Evolutionary conservation across 23 tunicate species (phyloP).

Genomic region (Halocynthia aurantium): DNA sequence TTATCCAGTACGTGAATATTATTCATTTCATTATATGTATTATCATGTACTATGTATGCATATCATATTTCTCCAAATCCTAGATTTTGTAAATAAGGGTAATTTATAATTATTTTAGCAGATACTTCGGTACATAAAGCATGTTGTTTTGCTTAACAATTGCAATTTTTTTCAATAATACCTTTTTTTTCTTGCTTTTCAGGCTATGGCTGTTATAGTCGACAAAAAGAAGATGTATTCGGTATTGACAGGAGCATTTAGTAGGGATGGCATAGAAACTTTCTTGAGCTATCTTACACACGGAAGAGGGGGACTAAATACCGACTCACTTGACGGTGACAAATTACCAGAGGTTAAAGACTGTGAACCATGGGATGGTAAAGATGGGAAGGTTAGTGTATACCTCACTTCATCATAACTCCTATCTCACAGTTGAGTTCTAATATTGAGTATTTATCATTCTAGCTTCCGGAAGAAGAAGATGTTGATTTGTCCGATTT

Average conservation of each 20-base stretch:
- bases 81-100: background rate
- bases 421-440: no score
- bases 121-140: no score
- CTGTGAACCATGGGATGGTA: slow-evolving; percentile 84
- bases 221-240: slow-evolving; percentile 64
- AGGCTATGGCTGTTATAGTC: slow-evolving; percentile 81
- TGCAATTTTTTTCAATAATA: background rate
- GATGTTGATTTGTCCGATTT: slow-evolving; percentile 85
- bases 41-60: background rate
- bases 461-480: slow-evolving; percentile 72
- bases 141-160: background rate
- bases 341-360: slow-evolving; percentile 61
- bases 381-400: slow-evolving; percentile 74
- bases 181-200: background rate
- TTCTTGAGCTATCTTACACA: slow-evolving; percentile 69
- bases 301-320: slow-evolving; percentile 61
- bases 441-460: background rate
- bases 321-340: slow-evolving; percentile 46
- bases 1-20: slow-evolving; percentile 51
- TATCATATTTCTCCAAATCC: background rate
- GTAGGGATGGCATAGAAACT: slow-evolving; percentile 60
- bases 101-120: background rate
- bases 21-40: background rate
- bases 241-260: slow-evolving; percentile 64
- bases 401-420: background rate